These are phyloP conservation scores for Nannoperca obscura DNA, from an alignment of 2,797 vertebrate genomes.

Conservation along the genomic window DNA sequence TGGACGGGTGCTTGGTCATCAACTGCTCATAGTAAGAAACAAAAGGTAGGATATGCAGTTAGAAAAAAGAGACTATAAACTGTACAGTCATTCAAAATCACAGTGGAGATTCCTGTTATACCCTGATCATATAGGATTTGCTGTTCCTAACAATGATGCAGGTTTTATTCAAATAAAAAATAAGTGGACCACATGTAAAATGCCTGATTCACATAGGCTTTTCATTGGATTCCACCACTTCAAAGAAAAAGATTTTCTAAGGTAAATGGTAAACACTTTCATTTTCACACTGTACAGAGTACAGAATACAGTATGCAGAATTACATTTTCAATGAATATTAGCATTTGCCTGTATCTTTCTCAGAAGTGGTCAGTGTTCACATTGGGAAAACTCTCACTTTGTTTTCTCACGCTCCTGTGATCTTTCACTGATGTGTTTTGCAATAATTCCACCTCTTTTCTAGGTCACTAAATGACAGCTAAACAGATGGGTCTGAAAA, in stretches of 20 bases:
- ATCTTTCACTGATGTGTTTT: slow-evolving; percentile 35
- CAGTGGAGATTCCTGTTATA: background rate
- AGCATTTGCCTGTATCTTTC: background rate
- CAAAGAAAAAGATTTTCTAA: background rate
- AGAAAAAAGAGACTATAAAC: background rate
- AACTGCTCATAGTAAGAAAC: slow-evolving; percentile 80
- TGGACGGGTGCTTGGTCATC: slow-evolving; percentile 96
- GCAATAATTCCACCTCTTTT: slow-evolving; percentile 49
- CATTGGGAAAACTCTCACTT: slow-evolving; percentile 5
- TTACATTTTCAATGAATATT: background rate
- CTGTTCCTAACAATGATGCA: background rate
- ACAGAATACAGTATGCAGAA: background rate
- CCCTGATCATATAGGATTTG: background rate
- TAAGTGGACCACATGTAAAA: background rate
- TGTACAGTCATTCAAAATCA: background rate
- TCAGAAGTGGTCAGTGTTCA: slow-evolving; percentile 1
- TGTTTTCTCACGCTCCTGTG: slow-evolving; percentile 4
- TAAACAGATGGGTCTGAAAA: slow-evolving; percentile 65
- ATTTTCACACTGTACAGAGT: background rate
- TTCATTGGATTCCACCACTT: background rate
- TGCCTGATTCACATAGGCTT: background rate
- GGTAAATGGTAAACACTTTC: background rate
- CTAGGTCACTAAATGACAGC: slow-evolving; percentile 63
- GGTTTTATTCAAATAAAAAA: background rate
- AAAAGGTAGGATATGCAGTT: slow-evolving; percentile 4